phyloP scores from a whole-genome alignment of 2,797 vertebrate genomes.

The Geotrypetes seraphini region DNA sequence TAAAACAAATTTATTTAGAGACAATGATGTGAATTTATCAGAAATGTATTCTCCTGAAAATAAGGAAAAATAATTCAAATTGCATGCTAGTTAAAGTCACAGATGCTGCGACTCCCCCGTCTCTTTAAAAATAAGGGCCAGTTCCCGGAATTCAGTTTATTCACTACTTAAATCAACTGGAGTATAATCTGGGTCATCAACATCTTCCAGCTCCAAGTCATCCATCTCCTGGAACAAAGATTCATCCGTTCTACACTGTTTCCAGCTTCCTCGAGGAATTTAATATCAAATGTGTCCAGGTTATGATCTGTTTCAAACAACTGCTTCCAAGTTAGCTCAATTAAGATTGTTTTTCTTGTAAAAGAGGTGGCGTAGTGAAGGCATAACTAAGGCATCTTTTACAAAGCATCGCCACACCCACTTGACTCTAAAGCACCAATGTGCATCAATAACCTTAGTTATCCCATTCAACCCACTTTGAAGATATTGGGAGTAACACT shows the following conservation, averaged over 20 bases:
- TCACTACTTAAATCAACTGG: constrained; percentile 80
- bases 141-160: constrained; percentile 48
- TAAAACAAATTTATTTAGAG: constrained; percentile 52
- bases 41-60: constrained; percentile 50
- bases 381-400: too few species aligned
- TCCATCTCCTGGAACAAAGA: constrained; percentile 96
- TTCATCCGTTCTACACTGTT: constrained; percentile 94
- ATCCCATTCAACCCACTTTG: too few species aligned
- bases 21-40: constrained; percentile 40
- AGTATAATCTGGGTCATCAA: constrained; percentile 81
- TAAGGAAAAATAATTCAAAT: constrained; percentile 12
- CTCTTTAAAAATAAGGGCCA: constrained; percentile 7
- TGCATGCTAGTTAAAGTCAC: constrained; percentile 35
- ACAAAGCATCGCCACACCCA: too few species aligned
- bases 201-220: constrained; percentile 88
- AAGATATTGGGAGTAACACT: too few species aligned
- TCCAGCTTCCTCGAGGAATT: constrained; percentile 91
- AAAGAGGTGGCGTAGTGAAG: too few species aligned
- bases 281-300: constrained; percentile 94
- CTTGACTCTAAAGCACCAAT: too few species aligned
- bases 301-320: constrained; percentile 95
- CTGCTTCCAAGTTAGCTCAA: too few species aligned
- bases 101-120: constrained; percentile 46
- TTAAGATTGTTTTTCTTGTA: too few species aligned
- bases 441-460: too few species aligned